A percentile compares a stretch with the other conserved stretches of the same genome.
Evolutionary conservation across 2,797 vertebrate genomes (phyloP).

Genomic region (Hyperoplus immaculatus): DNA sequence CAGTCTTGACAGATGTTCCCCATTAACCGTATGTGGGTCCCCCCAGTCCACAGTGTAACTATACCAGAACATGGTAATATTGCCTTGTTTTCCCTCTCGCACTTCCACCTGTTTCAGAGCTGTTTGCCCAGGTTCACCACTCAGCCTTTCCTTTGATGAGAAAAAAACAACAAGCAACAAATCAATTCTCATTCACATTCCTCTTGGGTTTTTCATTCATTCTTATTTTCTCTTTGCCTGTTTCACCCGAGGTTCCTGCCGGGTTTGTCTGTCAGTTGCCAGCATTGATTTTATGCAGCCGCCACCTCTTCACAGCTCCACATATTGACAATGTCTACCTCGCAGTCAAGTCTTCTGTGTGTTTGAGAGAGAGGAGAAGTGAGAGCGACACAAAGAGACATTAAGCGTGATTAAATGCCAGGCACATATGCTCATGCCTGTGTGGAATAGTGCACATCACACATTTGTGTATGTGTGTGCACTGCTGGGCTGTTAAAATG

Average conservation of each 20-base stretch:
- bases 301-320: neutral
- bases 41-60: neutral
- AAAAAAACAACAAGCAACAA: conserved; percentile 18
- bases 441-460: neutral
- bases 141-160: conserved; percentile 6
- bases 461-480: conserved; percentile 19
- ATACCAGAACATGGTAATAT: conserved; percentile 21
- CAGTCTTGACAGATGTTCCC: neutral
- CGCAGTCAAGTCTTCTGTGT: conserved; percentile 17
- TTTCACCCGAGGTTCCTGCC: conserved; percentile 28
- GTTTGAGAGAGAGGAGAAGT: neutral
- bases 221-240: conserved; percentile 15
- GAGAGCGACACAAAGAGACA: neutral
- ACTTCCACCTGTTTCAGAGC: conserved; percentile 16
- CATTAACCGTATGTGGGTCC: neutral
- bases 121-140: conserved; percentile 8
- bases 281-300: conserved; percentile 50
- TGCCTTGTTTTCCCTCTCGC: neutral
- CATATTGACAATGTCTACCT: conserved; percentile 19
- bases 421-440: conserved; percentile 1
- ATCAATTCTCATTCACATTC: conserved; percentile 54
- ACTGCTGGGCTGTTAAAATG: neutral
- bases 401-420: conserved; percentile 1
- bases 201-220: conserved; percentile 10
- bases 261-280: conserved; percentile 26